Evolutionary conservation across 2,113 vertebrate species (phyloP).

Genomic region (Polypterus bichir): DNA sequence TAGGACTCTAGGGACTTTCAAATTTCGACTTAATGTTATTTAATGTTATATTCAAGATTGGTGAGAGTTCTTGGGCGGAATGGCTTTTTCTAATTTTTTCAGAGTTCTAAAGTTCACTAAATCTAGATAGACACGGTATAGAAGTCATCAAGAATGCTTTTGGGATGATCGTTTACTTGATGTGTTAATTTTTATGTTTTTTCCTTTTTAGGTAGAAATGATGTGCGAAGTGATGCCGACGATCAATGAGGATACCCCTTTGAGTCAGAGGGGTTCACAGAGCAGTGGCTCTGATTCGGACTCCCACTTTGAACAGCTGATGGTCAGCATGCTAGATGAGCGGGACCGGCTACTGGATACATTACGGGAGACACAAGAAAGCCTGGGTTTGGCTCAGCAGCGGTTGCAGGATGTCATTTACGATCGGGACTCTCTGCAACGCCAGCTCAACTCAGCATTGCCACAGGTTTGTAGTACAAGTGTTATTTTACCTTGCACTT

Average conservation of each 20-base stretch:
- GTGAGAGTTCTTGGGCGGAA: too few relatives aligned
- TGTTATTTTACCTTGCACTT: too few relatives aligned
- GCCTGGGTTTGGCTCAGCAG: constrained; percentile 83
- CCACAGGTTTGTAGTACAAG: constrained; percentile 67
- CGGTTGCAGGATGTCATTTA: constrained; percentile 95
- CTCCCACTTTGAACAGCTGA: constrained; percentile 96
- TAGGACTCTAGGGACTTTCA: too few relatives aligned
- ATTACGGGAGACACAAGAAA: constrained; percentile 95
- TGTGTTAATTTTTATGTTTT: constrained; percentile 19
- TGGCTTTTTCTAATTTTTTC: too few relatives aligned
- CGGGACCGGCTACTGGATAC: constrained; percentile 91
- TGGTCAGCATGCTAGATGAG: constrained; percentile 99
- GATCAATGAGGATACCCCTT: constrained; percentile 95
- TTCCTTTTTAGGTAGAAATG: constrained; percentile 64
- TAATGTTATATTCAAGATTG: too few relatives aligned
- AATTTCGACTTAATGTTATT: too few relatives aligned
- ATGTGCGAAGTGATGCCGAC: constrained; percentile 99
- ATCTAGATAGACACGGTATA: too few relatives aligned
- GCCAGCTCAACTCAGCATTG: constrained; percentile 91
- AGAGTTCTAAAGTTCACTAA: too few relatives aligned
- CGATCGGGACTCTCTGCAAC: constrained; percentile 86
- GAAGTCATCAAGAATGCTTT: neutral
- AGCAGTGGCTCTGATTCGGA: constrained; percentile 91
- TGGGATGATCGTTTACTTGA: constrained; percentile 15
- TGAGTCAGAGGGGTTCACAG: constrained; percentile 93